phyloP scores from a whole-genome alignment of 2,888 invertebrate species.

The Heliconius ismenius region DNA sequence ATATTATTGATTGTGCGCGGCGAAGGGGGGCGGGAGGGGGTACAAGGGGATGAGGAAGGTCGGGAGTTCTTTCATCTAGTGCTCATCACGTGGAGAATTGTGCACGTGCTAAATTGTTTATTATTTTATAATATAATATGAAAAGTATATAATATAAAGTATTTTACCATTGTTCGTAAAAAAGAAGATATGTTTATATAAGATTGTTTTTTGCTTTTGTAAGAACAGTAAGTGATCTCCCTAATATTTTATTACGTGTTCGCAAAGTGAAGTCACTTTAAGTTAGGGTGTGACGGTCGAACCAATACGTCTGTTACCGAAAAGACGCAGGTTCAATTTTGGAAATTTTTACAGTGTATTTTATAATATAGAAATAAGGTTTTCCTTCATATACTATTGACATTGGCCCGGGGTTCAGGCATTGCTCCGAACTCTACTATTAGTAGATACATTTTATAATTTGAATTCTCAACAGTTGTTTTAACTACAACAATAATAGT shows the following conservation, averaged over 20 bases:
- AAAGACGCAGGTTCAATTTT: background rate
- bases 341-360: background rate
- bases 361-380: background rate
- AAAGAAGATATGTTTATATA: background rate
- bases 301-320: background rate
- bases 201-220: background rate
- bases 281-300: background rate
- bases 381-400: background rate
- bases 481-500: too few relatives aligned
- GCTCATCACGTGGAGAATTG: conserved; percentile 44
- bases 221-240: background rate
- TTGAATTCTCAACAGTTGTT: too few relatives aligned
- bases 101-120: conserved; percentile 42
- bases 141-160: background rate
- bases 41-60: conserved; percentile 60
- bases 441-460: too few relatives aligned
- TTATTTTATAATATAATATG: conserved; percentile 24
- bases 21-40: conserved; percentile 42
- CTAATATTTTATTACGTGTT: background rate
- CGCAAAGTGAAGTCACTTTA: background rate
- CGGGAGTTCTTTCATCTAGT: conserved; percentile 54
- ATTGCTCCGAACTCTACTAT: too few relatives aligned
- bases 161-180: background rate
- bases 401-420: too few relatives aligned
- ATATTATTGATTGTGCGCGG: conserved; percentile 67